These are phyloP conservation scores for Oreochromis tanganicae DNA, from an alignment of 2,113 vertebrate species.

Conservation along the genomic window DNA sequence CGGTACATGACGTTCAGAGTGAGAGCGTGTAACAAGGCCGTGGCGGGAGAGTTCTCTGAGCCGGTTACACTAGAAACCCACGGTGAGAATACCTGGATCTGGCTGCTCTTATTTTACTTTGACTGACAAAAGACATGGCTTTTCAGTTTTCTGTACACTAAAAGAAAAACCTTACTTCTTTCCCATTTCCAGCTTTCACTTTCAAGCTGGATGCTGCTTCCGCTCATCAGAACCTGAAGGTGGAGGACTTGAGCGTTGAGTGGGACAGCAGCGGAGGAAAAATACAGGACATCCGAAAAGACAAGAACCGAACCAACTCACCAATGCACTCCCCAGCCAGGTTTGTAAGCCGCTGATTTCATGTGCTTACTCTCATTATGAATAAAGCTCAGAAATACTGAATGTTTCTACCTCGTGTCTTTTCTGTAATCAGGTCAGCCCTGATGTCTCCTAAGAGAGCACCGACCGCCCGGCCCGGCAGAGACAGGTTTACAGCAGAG, in stretches of 20 bases:
- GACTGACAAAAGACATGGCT: rapidly evolving
- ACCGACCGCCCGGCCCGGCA: slow-evolving; percentile 75
- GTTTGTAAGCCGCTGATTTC: slow-evolving; percentile 48
- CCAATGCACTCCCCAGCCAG: slow-evolving; percentile 92
- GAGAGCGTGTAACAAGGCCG: slow-evolving; percentile 91
- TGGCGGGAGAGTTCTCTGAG: slow-evolving; percentile 93
- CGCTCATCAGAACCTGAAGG: slow-evolving; percentile 91
- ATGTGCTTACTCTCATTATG: neutral
- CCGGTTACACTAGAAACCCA: slow-evolving; percentile 85
- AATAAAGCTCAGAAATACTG: neutral
- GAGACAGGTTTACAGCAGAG: slow-evolving; percentile 91
- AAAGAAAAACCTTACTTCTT: neutral
- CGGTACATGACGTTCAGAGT: slow-evolving; percentile 91
- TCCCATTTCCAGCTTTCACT: slow-evolving; percentile 75
- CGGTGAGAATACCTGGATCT: slow-evolving; percentile 64
- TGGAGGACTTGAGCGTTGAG: slow-evolving; percentile 88
- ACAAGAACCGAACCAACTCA: slow-evolving; percentile 84
- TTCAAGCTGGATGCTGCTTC: slow-evolving; percentile 87
- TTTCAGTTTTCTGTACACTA: neutral
- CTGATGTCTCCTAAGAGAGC: slow-evolving; percentile 89
- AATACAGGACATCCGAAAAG: slow-evolving; percentile 92
- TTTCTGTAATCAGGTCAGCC: slow-evolving; percentile 69
- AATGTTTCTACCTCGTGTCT: neutral
- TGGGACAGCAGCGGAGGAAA: slow-evolving; percentile 94
- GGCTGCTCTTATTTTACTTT: neutral